Evolutionary conservation across 2,113 vertebrate species (phyloP), one percentile per base, ranked within the genome.

Genomic region (Thamnaconus septentrionalis): DNA sequence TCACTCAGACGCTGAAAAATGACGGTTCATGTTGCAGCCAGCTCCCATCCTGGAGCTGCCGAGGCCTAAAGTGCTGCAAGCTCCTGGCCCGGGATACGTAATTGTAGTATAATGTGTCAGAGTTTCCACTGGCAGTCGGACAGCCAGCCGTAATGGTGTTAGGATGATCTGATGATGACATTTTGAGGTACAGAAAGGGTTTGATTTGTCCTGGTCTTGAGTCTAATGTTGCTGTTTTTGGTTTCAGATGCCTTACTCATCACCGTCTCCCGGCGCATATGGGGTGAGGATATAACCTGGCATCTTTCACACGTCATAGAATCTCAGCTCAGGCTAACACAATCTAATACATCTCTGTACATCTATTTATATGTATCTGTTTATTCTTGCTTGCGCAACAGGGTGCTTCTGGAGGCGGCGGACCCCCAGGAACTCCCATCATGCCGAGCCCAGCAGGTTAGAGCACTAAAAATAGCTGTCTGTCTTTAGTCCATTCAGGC

Each of bases 371-470:
- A 10, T 59, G 4, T 42, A 5, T 4, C 10, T 44, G 11, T 78
- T 3, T 7, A 83, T 54, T 53, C 65, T 8, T 58, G 39, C 11
- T 69, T 64, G 87, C 64, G 69, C 74, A 61, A 39, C 73, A 99
- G 97, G 97, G 96, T 75, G 96, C 96, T 9, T 96, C 96, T 18
- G 95, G 97, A 4, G 96, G 97, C 4, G 96, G 96, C 3, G 97
- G 96, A 56, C 97, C 97, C 61, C 97, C 97, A 4, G 97, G 97
- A 88, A 99, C 97, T 66, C 97, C 97, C 79, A 98, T 99, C 89
- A 98, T 99, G 94, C 97, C 97, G 75, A 99, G 97, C 84, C 97
- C 97, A 69, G 97, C 96, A 93, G 97, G 97, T 98, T 84, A 74
- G 78, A 46, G 5, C 45, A 42, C 12, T 45, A 8, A 5, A 7